These are phyloP conservation scores for Nerophis ophidion DNA, from an alignment of 2,113 vertebrate genomes.

Conservation along the genomic window DNA sequence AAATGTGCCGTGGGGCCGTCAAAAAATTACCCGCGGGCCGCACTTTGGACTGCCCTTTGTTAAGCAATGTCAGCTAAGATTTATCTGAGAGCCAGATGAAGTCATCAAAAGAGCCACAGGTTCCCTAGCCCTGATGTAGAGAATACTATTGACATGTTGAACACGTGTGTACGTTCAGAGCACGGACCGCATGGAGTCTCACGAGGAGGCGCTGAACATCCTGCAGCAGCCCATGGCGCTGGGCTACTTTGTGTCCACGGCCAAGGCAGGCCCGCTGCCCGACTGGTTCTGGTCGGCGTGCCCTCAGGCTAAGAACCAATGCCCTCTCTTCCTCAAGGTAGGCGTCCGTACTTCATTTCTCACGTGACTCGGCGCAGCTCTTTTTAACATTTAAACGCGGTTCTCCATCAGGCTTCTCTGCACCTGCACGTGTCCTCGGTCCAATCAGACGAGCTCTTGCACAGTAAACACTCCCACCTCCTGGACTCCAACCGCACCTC, in stretches of 20 bases:
- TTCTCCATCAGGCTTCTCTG: conserved; percentile 79
- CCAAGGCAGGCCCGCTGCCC: conserved; percentile 95
- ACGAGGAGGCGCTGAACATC: conserved; percentile 96
- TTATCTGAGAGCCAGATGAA: no score
- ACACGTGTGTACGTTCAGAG: conserved; percentile 80
- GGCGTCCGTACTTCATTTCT: background rate
- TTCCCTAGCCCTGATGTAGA: no score
- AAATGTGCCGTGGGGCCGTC: no score
- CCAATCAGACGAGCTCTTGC: conserved; percentile 97
- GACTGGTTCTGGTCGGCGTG: conserved; percentile 99
- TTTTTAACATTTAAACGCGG: background rate
- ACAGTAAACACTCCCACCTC: conserved; percentile 99
- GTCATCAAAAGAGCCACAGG: no score
- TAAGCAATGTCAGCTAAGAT: no score
- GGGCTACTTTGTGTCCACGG: conserved; percentile 97
- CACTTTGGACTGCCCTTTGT: no score
- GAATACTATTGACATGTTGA: no score
- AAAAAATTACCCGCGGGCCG: no score
- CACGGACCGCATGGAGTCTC: conserved; percentile 94
- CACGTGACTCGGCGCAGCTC: no score
- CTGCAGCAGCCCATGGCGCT: conserved; percentile 97
- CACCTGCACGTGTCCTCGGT: conserved; percentile 99
- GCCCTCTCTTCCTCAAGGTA: conserved; percentile 85
- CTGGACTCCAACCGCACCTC: conserved; percentile 99
- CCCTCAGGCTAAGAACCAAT: conserved; percentile 98